Percentiles rank a stretch among this genome's conserved stretches.
These are phyloP conservation scores for Bombus picipes DNA, from an alignment of 1,140 invertebrate genomes.

Conservation along the genomic window DNA sequence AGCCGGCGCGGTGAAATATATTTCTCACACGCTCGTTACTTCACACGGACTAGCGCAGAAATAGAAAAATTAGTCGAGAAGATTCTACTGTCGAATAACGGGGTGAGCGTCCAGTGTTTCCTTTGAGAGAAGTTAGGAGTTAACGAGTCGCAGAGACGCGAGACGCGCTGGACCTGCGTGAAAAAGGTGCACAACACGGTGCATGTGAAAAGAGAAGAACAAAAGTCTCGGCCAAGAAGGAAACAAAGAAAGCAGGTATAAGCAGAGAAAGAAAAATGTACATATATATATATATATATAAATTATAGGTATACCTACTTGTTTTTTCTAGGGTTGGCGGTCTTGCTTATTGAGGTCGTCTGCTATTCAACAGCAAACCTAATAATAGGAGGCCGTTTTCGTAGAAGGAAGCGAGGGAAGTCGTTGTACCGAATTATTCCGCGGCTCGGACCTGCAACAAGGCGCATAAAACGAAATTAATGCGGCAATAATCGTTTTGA, in stretches of 20 bases:
- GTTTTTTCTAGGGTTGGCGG: slow-evolving; percentile 14
- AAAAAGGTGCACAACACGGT: neutral
- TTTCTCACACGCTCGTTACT: slow-evolving; percentile 23
- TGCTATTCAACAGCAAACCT: slow-evolving; percentile 49
- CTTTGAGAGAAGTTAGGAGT: neutral
- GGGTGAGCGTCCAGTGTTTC: no score
- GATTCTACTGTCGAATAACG: slow-evolving; percentile 42
- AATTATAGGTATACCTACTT: slow-evolving; percentile 17
- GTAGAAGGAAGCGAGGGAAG: slow-evolving; percentile 46
- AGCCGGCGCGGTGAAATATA: neutral
- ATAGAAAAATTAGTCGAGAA: slow-evolving; percentile 34
- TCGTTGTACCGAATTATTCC: slow-evolving; percentile 66
- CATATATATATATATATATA: neutral
- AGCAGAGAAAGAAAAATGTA: neutral
- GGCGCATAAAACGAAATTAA: slow-evolving; percentile 68
- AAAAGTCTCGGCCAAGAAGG: neutral
- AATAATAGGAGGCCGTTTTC: slow-evolving; percentile 64
- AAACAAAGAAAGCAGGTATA: neutral
- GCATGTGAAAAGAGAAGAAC: neutral
- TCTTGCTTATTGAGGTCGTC: slow-evolving; percentile 53
- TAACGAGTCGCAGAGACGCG: neutral
- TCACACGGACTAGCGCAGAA: slow-evolving; percentile 12
- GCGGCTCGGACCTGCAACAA: slow-evolving; percentile 62
- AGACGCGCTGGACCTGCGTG: neutral
- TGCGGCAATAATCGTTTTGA: slow-evolving; percentile 62